Evolutionary conservation across 2,797 vertebrate genomes (phyloP).

Genomic region (Cirrhinus molitorella): DNA sequence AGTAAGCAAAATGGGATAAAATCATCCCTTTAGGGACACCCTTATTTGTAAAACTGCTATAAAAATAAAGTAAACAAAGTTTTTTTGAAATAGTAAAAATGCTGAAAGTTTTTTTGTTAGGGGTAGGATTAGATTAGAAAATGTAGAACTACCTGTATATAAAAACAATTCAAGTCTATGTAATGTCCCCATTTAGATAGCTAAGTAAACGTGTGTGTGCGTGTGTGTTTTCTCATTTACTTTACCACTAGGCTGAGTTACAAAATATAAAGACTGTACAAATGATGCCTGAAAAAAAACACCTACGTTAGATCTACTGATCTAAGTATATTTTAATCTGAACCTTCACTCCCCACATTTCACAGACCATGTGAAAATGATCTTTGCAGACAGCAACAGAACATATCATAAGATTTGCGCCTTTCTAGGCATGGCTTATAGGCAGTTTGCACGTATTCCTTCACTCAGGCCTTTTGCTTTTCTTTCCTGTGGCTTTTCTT

Average conservation of each 20-base stretch:
- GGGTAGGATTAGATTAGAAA: no score
- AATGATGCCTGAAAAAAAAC: not conserved
- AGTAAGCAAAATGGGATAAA: no score
- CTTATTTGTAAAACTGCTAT: no score
- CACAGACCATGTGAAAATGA: not conserved
- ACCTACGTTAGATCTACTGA: not conserved
- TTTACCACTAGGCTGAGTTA: not conserved
- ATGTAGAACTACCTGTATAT: no score
- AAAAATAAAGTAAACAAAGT: no score
- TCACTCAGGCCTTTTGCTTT: not conserved
- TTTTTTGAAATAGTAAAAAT: no score
- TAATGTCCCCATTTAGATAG: no score
- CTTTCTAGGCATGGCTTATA: not conserved
- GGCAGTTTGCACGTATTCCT: not conserved
- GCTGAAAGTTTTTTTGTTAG: no score
- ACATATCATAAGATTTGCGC: not conserved
- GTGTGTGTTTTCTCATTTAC: not conserved
- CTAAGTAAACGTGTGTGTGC: not conserved
- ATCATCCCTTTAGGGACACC: no score
- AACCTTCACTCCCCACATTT: not conserved
- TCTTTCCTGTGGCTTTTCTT: not conserved
- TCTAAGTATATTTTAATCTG: not conserved
- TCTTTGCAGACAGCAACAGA: not conserved
- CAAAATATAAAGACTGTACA: not conserved
- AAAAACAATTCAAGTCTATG: no score